Evolutionary conservation across 2,888 invertebrate species (phyloP), one percentile per base, ranked within the genome.

Genomic region (Didymodactylos carnosus): DNA sequence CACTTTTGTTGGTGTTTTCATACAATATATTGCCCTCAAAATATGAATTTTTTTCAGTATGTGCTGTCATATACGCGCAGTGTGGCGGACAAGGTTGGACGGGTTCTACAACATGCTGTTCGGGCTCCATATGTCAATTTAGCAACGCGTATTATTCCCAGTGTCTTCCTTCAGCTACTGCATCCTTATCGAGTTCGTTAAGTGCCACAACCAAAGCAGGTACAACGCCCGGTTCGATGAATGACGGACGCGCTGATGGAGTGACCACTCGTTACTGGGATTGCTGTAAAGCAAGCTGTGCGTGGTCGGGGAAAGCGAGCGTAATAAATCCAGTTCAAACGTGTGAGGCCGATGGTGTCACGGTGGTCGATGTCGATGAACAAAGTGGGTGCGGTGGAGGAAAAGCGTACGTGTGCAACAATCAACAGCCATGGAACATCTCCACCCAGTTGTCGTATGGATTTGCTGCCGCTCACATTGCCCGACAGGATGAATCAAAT

Each of bases 181-280:
- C 29, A 62, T 35, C 53, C 0, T 16, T 14, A 5, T 27, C 53
- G 5, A 5, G 16, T 16, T 35, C 10, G 16, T n/a, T n/a, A n/a
- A n/a, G n/a, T n/a, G n/a, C n/a, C n/a, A 35, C 5, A 8, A n/a
- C 62, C 8, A 14, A 19, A 2, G 2, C 1, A n/a, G 3, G 19
- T 4, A 11, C 35, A 5, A 35, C 62, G n/a, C 19, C 19, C 8
- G 5, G 25, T 13, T 25, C 49, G 25, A 5, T 35, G 3, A 19
- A 0, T 35, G 35, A 16, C 35, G 29, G 16, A n/a, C 62, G 62
- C 10, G 5, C 29, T 35, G n/a, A 35, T 29, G 76, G 76, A 4
- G 70, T 70, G 19, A 76, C 76, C 16, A 76, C 76, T 49, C 73
- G 76, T 39, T 76, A 76, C 69, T 76, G 76, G 76, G 76, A 76